These are phyloP conservation scores for Cyclina sinensis DNA, from an alignment of 1,140 invertebrate genomes.

Conservation along the genomic window DNA sequence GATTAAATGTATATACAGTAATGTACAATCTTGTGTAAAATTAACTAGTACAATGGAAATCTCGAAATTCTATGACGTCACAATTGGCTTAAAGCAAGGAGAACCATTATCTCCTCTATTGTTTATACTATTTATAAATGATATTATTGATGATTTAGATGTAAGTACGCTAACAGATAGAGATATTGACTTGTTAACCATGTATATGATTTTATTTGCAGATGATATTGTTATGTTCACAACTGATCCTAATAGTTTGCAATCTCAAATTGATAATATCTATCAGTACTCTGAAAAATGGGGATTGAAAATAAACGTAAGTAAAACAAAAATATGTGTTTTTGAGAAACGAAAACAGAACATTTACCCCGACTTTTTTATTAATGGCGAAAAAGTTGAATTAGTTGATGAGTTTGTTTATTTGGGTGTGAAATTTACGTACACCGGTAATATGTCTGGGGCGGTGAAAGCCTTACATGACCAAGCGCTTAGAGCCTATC, in stretches of 20 bases:
- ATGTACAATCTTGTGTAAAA: constrained; percentile 33
- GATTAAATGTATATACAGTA: constrained; percentile 25
- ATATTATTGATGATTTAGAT: not conserved
- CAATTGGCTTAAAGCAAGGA: constrained; percentile 31
- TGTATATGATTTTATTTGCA: constrained; percentile 30
- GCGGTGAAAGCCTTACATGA: not conserved
- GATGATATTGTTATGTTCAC: constrained; percentile 46
- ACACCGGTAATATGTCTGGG: constrained; percentile 24
- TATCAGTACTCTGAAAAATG: constrained; percentile 26
- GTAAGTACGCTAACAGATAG: not conserved
- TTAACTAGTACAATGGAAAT: not conserved
- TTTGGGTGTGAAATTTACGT: constrained; percentile 22
- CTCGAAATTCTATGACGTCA: constrained; percentile 21
- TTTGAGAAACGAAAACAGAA: constrained; percentile 38
- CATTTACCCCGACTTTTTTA: not conserved
- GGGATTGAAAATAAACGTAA: constrained; percentile 12
- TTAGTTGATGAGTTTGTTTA: not conserved
- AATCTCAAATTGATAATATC: constrained; percentile 9
- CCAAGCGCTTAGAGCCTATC: constrained; percentile 26
- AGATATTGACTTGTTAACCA: not conserved
- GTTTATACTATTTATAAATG: constrained; percentile 35
- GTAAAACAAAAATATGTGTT: constrained; percentile 48
- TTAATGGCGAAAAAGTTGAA: constrained; percentile 14
- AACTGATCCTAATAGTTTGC: constrained; percentile 6
- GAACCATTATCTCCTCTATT: constrained; percentile 18